Base-by-base conservation (phyloP, 2,797 vertebrate species). In the Pipistrellus pygmaeus region DNA sequence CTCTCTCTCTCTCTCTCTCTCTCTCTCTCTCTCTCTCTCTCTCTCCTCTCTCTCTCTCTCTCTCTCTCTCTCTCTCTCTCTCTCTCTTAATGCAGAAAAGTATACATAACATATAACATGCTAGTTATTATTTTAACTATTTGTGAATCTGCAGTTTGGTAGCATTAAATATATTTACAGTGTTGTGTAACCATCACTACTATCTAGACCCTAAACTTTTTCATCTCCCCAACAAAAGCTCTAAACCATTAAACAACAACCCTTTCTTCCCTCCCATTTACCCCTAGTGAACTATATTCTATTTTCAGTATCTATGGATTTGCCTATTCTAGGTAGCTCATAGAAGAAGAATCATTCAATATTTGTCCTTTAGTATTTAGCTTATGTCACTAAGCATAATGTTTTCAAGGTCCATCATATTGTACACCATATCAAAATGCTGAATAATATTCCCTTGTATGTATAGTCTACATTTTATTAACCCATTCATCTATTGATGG, bases 381-480 rank as follows among this genome's bases (percentile, higher is more conserved):
- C 86, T 94, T 92, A 72, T 76, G 94, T 92, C 53, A 73, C 32
- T 83, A 32, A 72, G 44, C 35, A 30, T 60, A 44, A 46, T 48
- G 57, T 75, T 89, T 91, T 84, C 66, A 91, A 38, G 25, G 25
- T 44, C 18, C 66, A 41, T 85, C 30, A 68, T 64, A 23, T 30
- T 69, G 35, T 72, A 35, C 17, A 27, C 48, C 25, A 14, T 57
- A 48, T 82, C 81, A 82, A 83, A 87, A 75, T 81, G 48, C 7
- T n/a, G 15, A 64, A n/a, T 64, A 64, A 64, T 64, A 64, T 64
- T n/a, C 30, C 14, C 14, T 64, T 75, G 18, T 66, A 13, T 23
- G 23, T 32, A 44, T 90, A 38, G 46, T 55, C 25, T 27, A 71
- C 4, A 23, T 62, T 71, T 60, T 84, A 12, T 71, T 77, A 77